Evolutionary conservation across 2,888 invertebrate species (phyloP), one percentile per base, ranked within the genome.

Genomic region (Epistrophe eligans): DNA sequence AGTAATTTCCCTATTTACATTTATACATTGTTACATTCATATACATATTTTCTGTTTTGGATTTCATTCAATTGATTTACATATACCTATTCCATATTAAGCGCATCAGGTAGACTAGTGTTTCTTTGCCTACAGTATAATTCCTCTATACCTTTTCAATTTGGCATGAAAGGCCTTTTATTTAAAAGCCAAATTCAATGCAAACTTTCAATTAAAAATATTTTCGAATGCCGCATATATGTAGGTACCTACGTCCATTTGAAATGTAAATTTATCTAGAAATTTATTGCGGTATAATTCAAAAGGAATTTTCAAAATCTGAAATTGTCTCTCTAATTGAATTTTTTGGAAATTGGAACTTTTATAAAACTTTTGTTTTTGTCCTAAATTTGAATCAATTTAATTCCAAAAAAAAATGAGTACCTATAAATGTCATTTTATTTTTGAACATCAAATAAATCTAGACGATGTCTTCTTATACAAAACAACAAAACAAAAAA

Each of bases 141-240:
- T 2, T 15, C 4, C 2, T 28, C 2, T 28, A 1, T 24, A 24
- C 45, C 45, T 45, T 45, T 45, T 0, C 45, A n/a, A 45, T 45
- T 45, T n/a, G 1, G 8, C 7, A 32, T 55, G 8, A 2, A 24
- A 62, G 24, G 24, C 9, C 8, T 40, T 40, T 62, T 43, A n/a
- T 15, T 0, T 43, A 4, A 64, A 62, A 43, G 10, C 6, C 15
- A 62, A 43, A 62, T 43, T 24, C 62, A 43, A 62, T 24, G n/a
- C 24, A 24, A 64, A 45, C 28, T 43, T 64, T n/a, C 15, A 45
- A 43, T 64, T 28, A 28, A 43, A 64, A 64, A 9, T 9, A 32
- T 2, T 43, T 64, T 64, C n/a, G 28, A 45, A 13, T 43, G 3
- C 13, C n/a, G 62, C 15, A n/a, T 62, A 10, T 4, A 35, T 32